Evolutionary conservation across 2,113 vertebrate species (phyloP).

Genomic region (Conger conger): DNA sequence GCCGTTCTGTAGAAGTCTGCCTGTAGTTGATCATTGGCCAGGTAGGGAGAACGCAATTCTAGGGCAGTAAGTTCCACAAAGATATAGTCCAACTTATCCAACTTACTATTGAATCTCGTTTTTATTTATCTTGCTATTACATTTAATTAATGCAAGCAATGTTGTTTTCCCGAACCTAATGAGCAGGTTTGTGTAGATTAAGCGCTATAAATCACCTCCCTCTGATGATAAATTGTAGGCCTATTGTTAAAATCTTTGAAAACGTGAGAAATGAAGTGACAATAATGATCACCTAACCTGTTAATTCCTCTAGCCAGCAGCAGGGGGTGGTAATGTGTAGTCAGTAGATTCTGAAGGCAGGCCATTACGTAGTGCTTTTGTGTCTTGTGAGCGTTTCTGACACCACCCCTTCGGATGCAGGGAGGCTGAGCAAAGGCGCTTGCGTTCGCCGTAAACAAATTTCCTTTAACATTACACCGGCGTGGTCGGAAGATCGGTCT

Average conservation of each 20-base stretch:
- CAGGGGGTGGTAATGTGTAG: slow-evolving; percentile 44
- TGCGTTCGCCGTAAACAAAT: slow-evolving; percentile 63
- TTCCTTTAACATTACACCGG: slow-evolving; percentile 24
- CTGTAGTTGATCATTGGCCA: too few relatives aligned
- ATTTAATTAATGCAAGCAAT: too few relatives aligned
- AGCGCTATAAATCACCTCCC: too few relatives aligned
- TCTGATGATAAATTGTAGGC: too few relatives aligned
- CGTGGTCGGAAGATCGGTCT: slow-evolving; percentile 22
- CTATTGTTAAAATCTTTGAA: background rate
- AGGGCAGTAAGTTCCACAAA: too few relatives aligned
- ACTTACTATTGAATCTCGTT: too few relatives aligned
- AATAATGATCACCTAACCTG: background rate
- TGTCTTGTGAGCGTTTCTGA: slow-evolving; percentile 56
- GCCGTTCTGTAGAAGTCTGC: too few relatives aligned
- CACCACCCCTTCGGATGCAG: slow-evolving; percentile 63
- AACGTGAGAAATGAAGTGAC: background rate
- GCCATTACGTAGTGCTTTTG: slow-evolving; percentile 70
- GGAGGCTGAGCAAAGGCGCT: slow-evolving; percentile 32
- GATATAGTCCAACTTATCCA: too few relatives aligned
- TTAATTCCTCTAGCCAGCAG: slow-evolving; percentile 28
- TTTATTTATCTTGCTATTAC: too few relatives aligned
- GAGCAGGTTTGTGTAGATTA: too few relatives aligned
- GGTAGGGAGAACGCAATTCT: too few relatives aligned
- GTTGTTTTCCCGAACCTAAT: too few relatives aligned
- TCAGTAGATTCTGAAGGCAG: background rate